Percentiles rank a stretch among this genome's conserved stretches.
phyloP scores from a whole-genome alignment of 2,888 invertebrate genomes.

The Cheilosia scutellata region DNA sequence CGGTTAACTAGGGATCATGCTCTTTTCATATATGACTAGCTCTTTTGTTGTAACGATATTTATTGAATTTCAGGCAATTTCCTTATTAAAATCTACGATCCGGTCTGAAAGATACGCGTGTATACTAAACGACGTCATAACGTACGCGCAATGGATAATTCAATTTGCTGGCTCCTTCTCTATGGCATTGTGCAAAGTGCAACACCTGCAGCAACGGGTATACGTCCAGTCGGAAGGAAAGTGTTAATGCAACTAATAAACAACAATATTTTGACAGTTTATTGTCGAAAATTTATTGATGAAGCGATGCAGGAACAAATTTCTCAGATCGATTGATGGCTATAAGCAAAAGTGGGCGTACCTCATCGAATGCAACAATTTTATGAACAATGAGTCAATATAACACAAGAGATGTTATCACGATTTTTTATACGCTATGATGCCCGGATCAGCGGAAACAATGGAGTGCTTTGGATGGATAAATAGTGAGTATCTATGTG shows the following conservation, averaged over 20 bases:
- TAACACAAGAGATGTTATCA: conserved; percentile 69
- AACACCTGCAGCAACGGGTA: conserved; percentile 8
- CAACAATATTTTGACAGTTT: conserved; percentile 69
- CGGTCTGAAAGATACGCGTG: conserved; percentile 35
- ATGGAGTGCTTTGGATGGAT: neutral
- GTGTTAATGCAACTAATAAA: conserved; percentile 72
- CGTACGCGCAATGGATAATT: conserved; percentile 62
- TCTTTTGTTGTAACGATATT: neutral
- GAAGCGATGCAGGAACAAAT: conserved; percentile 13
- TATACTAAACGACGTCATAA: conserved; percentile 40
- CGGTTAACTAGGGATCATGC: conserved; percentile 60
- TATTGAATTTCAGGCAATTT: conserved; percentile 47
- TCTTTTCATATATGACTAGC: conserved; percentile 7
- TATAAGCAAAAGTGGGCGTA: conserved; percentile 53
- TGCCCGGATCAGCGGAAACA: conserved; percentile 24
- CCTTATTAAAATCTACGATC: conserved; percentile 59
- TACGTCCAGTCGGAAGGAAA: conserved; percentile 48
- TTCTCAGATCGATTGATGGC: conserved; percentile 18
- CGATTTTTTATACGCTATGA: conserved; percentile 27
- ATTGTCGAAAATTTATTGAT: conserved; percentile 54
- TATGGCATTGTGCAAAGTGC: neutral
- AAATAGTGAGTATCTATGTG: conserved; percentile 12
- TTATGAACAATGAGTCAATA: conserved; percentile 71
- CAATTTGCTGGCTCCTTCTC: conserved; percentile 59
- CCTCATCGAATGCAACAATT: conserved; percentile 34